A percentile compares a stretch with the other conserved stretches of the same genome.
phyloP scores from a whole-genome alignment of 1,140 invertebrate species.

The Rhopalosiphum padi region DNA sequence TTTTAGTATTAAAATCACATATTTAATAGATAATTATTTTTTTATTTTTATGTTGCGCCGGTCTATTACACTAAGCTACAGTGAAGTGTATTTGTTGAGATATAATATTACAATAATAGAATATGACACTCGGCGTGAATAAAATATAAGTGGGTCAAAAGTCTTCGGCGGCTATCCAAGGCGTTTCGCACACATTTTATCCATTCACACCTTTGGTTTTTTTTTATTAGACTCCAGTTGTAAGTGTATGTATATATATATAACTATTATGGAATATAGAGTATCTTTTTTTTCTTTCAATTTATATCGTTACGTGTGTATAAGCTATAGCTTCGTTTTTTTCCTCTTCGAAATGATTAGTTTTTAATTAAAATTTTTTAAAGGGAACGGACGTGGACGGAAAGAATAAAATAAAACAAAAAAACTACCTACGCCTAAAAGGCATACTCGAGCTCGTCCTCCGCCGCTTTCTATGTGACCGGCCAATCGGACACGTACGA shows the following conservation, averaged over 20 bases:
- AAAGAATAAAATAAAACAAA: neutral
- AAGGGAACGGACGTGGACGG: neutral
- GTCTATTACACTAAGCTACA: neutral
- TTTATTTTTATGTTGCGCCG: neutral
- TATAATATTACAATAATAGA: neutral
- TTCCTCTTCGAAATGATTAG: neutral
- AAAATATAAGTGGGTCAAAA: slow-evolving; percentile 1
- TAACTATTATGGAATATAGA: neutral
- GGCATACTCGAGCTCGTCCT: neutral
- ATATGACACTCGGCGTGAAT: neutral
- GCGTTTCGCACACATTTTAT: neutral
- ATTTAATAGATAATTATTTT: neutral
- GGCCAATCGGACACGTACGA: slow-evolving; percentile 27
- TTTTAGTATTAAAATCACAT: neutral
- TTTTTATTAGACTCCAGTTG: too few relatives aligned
- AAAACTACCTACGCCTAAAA: neutral
- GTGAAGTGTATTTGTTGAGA: neutral
- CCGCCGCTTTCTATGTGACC: neutral
- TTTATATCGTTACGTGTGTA: neutral
- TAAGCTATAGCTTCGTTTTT: neutral
- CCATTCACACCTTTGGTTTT: neutral
- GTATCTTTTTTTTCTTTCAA: neutral
- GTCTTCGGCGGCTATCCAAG: neutral
- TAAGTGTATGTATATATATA: neutral
- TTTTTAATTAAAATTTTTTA: neutral